Evolutionary conservation across 2,113 vertebrate genomes (phyloP), one percentile per base, ranked within the genome.

Genomic region (Poecilia latipinna): DNA sequence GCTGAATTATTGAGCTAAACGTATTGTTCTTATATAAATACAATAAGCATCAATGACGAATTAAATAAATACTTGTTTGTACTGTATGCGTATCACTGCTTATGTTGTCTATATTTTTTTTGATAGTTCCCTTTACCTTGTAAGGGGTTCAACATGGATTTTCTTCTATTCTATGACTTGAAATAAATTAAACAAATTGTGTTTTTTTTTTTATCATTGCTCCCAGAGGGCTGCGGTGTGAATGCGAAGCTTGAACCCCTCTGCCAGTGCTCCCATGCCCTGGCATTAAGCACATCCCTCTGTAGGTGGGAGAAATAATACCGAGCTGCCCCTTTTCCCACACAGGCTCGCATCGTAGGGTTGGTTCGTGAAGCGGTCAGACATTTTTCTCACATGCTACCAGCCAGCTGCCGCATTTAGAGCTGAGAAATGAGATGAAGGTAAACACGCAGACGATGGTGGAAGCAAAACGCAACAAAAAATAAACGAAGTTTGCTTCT

Each of bases 261-360:
- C 51, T 39, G 24, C 32, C 64, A n/a, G 64, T 70, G 60, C 5
- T 24, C 39, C 32, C 22, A 72, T 71, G 70, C 72, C 63, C 82
- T 28, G 29, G 26, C 67, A 68, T 70, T 61, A 77, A 85, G 75
- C 44, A 69, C 87, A 87, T 88, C 87, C 61, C 86, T 69, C 78
- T 66, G 70, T 74, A 78, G 84, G 82, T 76, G 87, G 76, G 83
- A 91, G 86, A 78, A 90, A 89, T 79, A 92, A 92, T 86, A 90
- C 83, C 87, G 80, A 81, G 78, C 85, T 89, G 91, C 86, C 77
- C 61, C 51, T 73, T 91, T 92, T 91, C 90, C 91, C 93, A 92
- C 83, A 89, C 88, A 88, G 84, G 69, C 31, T 77, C 19, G 17
- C 61, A 48, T 51, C 65, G 2, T 4, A n/a, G 51, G 51, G 65